Evolutionary conservation across 2,113 vertebrate species (phyloP).

Genomic region (Hyperopisus bebe): DNA sequence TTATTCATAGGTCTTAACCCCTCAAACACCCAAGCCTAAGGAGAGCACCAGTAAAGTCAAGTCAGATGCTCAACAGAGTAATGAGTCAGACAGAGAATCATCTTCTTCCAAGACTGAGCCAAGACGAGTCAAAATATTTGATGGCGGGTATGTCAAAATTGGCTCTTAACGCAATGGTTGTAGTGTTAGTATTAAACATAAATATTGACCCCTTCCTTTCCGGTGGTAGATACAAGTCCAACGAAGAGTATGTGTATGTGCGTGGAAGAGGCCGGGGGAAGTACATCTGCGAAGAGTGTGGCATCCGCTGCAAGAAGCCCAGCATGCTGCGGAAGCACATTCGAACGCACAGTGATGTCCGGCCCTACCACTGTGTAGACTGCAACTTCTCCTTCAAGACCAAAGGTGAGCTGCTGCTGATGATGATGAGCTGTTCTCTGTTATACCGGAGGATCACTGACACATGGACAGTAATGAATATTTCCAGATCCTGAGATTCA

Average conservation of each 20-base stretch:
- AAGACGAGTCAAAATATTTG: constrained; percentile 95
- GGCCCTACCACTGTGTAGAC: constrained; percentile 90
- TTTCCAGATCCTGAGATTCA: background rate
- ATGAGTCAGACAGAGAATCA: constrained; percentile 81
- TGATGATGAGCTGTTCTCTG: background rate
- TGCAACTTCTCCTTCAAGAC: constrained; percentile 99
- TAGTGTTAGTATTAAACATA: background rate
- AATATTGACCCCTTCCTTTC: background rate
- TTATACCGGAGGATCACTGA: constrained; percentile 6
- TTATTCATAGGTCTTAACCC: constrained; percentile 44
- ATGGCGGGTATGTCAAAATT: constrained; percentile 80
- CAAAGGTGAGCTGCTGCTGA: constrained; percentile 69
- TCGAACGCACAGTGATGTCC: constrained; percentile 91
- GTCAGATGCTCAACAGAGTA: constrained; percentile 70
- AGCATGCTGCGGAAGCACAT: constrained; percentile 99
- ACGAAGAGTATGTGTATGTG: constrained; percentile 96
- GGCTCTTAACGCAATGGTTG: background rate
- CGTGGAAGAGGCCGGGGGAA: constrained; percentile 92
- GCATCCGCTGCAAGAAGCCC: constrained; percentile 97
- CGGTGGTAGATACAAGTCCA: constrained; percentile 82
- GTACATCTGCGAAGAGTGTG: constrained; percentile 97
- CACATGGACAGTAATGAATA: background rate
- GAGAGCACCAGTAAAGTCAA: constrained; percentile 75
- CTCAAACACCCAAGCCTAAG: constrained; percentile 63
- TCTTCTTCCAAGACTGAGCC: constrained; percentile 77